phyloP scores from a whole-genome alignment of 1,140 invertebrate genomes.

The Lerema accius region DNA sequence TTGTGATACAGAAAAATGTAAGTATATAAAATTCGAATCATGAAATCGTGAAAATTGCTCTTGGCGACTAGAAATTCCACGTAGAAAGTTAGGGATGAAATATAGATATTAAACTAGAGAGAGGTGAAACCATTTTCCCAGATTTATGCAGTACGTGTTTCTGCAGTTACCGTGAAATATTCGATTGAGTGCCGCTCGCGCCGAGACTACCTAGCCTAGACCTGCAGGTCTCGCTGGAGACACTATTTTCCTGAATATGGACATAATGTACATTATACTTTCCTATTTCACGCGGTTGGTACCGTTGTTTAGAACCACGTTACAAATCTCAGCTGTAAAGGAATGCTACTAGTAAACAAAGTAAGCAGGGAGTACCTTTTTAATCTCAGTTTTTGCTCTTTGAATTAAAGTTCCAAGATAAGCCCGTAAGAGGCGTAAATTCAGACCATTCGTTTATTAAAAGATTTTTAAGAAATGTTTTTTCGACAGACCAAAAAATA shows the following conservation, averaged over 20 bases:
- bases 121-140: neutral
- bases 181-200: neutral
- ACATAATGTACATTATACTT: no score
- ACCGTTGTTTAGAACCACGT: neutral
- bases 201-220: neutral
- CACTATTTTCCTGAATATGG: no score
- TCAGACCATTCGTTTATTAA: no score
- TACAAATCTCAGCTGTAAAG: no score
- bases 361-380: no score
- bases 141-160: neutral
- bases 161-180: neutral
- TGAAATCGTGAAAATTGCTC: neutral
- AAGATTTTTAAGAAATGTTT: no score
- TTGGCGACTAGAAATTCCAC: neutral
- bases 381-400: no score
- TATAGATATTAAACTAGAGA: neutral
- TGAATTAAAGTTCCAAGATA: no score
- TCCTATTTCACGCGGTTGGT: no score
- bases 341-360: conserved; percentile 2
- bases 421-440: no score
- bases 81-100: neutral
- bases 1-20: neutral
- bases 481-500: no score
- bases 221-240: no score
- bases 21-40: neutral